Base-by-base conservation (phyloP, 1,140 invertebrate species). In the Diabrotica undecimpunctata region DNA sequence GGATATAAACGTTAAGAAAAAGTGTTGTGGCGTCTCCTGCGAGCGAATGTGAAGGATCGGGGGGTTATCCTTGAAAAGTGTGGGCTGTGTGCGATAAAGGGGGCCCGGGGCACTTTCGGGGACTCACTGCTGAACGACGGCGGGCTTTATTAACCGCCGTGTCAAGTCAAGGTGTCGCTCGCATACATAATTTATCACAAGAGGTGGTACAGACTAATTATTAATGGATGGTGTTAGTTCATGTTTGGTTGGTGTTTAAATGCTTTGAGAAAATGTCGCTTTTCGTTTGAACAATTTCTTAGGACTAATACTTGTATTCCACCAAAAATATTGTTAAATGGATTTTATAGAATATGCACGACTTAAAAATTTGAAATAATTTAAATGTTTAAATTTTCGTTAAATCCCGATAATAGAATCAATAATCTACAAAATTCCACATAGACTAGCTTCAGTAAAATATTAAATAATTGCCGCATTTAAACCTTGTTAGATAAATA, bases 131-230 rank as follows among this genome's bases (percentile, higher is more conserved):
- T 14, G 61, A 10, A 46, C 41, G 8, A 46, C 41, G 41, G 41
- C 41, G 41, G n/a, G 41, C 41, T 46, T 67, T 65, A 71, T 71
- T 69, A 71, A 71, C 70, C 67, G 67, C 67, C 54, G 65, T 69
- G 70, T 71, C 70, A 71, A 71, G 70, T 71, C 70, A 71, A 71
- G 70, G 70, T 71, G 70, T 71, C 70, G 70, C 65, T 69, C 66
- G 62, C 70, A 71, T 69, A 71, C 67, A 71, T 71, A 71, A 71
- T 71, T 71, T 63, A 71, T 71, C 66, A 71, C 59, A 64, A 67
- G 65, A 66, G 66, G 61, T 62, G 61, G 66, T 61, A 63, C 66
- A 65, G 62, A 61, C 69, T 70, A 70, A 70, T 70, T 70, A 70
- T 70, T 70, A 65, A 70, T 65, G 46, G 66, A 57, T 25, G 41